A percentile compares a stretch with the other conserved stretches of the same genome.
phyloP scores from a whole-genome alignment of 37 sponge, comb jelly and placozoan genomes.

The Tethya wilhelma region DNA sequence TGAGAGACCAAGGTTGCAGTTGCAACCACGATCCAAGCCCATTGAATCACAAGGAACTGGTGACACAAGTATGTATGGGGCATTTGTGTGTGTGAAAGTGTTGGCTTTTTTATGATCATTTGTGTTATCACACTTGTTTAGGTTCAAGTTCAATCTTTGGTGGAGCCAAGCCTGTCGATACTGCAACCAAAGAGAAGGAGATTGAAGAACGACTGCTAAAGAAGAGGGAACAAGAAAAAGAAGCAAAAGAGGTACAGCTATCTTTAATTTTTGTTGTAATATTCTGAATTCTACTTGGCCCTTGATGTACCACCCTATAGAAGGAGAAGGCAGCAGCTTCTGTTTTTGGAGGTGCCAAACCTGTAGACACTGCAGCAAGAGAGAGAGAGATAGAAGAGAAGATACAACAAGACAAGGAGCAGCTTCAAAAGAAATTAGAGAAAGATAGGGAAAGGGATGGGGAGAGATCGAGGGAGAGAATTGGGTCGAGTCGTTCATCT shows the following conservation, averaged over 20 bases:
- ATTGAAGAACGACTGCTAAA: slow-evolving; percentile 71
- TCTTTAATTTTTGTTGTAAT: not conserved
- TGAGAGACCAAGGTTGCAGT: slow-evolving; percentile 63
- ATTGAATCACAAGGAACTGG: not conserved
- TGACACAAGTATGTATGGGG: not conserved
- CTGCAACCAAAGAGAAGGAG: slow-evolving; percentile 76
- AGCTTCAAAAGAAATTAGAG: slow-evolving; percentile 1
- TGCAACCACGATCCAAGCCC: slow-evolving; percentile 63
- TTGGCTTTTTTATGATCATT: too few species aligned
- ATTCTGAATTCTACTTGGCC: not conserved
- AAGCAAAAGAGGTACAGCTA: slow-evolving; percentile 7
- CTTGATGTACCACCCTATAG: too few species aligned
- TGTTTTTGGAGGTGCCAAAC: slow-evolving; percentile 84
- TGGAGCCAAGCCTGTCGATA: slow-evolving; percentile 93
- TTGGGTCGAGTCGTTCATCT: slow-evolving; percentile 8
- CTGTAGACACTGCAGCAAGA: slow-evolving; percentile 72
- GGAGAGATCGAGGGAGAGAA: not conserved
- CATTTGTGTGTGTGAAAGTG: too few species aligned
- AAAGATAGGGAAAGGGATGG: not conserved
- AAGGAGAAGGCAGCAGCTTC: slow-evolving; percentile 14
- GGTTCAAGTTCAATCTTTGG: slow-evolving; percentile 82
- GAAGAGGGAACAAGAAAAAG: slow-evolving; percentile 31
- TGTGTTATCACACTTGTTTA: too few species aligned
- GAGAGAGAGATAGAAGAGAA: slow-evolving; percentile 63
- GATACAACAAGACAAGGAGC: slow-evolving; percentile 13